A percentile compares a stretch with the other conserved stretches of the same genome.
Evolutionary conservation across 2,888 invertebrate species (phyloP).

Genomic region (Chalcis sispes): DNA sequence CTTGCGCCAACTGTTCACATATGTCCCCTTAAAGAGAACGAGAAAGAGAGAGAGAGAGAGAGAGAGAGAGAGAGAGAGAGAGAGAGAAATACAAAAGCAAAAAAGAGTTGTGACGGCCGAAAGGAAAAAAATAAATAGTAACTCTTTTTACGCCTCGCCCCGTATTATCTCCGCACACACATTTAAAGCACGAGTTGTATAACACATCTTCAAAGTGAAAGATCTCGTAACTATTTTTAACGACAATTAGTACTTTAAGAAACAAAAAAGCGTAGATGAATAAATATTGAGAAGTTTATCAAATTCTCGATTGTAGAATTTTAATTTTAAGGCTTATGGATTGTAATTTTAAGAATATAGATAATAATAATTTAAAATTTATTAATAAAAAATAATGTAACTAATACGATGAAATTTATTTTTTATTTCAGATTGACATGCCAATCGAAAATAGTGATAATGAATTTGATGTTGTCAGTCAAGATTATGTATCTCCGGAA

Average conservation of each 20-base stretch:
- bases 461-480: conserved; percentile 68
- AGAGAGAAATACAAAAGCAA: too few species aligned
- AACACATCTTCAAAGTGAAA: too few species aligned
- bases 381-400: too few species aligned
- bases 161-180: too few species aligned
- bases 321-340: not conserved
- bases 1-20: conserved; percentile 74
- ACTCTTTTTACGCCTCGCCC: not conserved
- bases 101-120: not conserved
- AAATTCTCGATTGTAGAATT: too few species aligned
- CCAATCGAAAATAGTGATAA: conserved; percentile 70
- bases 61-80: too few species aligned
- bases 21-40: too few species aligned
- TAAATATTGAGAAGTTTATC: too few species aligned
- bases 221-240: too few species aligned
- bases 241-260: too few species aligned
- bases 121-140: not conserved
- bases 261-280: too few species aligned
- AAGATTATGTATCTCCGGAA: conserved; percentile 69
- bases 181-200: too few species aligned
- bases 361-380: not conserved
- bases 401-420: not conserved
- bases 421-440: conserved; percentile 70
- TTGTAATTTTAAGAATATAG: not conserved
- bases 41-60: not conserved